Base-by-base conservation (phyloP, 53 echinoderm and acorn worm species). In the Zoroaster sp. region DNA sequence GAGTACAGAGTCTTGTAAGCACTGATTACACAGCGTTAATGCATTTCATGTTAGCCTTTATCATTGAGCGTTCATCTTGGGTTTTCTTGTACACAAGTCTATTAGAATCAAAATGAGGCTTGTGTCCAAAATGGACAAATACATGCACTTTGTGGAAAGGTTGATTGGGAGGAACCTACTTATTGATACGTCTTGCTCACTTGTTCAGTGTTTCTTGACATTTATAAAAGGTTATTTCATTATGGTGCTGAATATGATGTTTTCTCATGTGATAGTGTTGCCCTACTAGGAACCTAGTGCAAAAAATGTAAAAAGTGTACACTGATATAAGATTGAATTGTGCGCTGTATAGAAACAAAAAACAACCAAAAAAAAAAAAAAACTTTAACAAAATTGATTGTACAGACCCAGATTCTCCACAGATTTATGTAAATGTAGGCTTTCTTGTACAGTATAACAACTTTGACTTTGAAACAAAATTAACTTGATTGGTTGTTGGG, bases 261-360 rank as follows among this genome's bases (percentile, higher is more conserved):
- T 70, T 70, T 85, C 52, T 85, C 71, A 70, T 31, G 52, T 74
- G 21, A 79, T 66, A 85, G 71, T 71, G 85, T 69, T 70, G 46
- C 70, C 85, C 71, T 85, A 70, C 59, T 51, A 18, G 44, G 25
- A 70, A 36, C 85, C 34, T 85, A 49, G 85, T 85, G 85, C 85
- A 85, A 85, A 85, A 79, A 8, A 69, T 59, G 42, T 85, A 85
- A n/a, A 85, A 85, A 85, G 72, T 85, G 85, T 70, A 85, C 23
- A 85, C 47, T 47, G 40, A 47, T 68, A 43, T 85, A 85, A 69
- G 40, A 85, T 63, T 21, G 71, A 46, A 32, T 70, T 70, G 17
- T 70, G 40, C 42, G 70, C 51, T 85, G 85, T 85, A 71, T 35
- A 85, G 70, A 85, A 53, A 85, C 32, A 6, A 12, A 12, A 79